Base-by-base conservation (phyloP, 2,113 vertebrate genomes). In the Mystacornis crossleyi region DNA sequence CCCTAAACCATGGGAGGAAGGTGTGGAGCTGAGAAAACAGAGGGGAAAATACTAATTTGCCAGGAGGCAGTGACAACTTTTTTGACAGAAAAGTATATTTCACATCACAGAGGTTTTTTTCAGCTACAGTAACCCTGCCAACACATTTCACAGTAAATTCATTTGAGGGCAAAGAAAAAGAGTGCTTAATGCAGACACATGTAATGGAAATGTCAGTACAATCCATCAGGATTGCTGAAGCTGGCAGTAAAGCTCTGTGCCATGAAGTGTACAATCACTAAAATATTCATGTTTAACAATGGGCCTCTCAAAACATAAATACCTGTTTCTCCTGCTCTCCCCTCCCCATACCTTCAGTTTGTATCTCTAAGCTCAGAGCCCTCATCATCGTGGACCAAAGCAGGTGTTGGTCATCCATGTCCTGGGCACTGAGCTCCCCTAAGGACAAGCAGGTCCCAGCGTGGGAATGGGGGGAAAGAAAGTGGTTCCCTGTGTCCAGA, bases 121-220 rank as follows among this genome's bases (percentile, higher is more conserved):
- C 71, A 96, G 94, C 95, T 97, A 95, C 69, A 93, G 92, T 97
- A 96, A 96, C 97, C 97, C 97, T 97, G 97, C 98, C 97, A 98
- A 98, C 97, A 97, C 95, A 97, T 98, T 98, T 98, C 98, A 98
- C 92, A 98, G 97, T 93, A 97, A 98, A 98, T 98, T 98, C 97
- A 97, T 93, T 97, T 97, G 96, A 98, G 97, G 95, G 98, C 97
- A 98, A 97, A 97, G 97, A 98, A 97, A 96, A 95, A 88, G 96
- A 81, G 89, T 91, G 92, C 94, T 98, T 97, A 96, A 98, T 98
- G 98, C 94, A 97, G 95, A 97, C 97, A 97, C 97, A 98, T 97
- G 90, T 96, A 98, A 98, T 97, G 89, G 97, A 98, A 99, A 98
- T 98, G 98, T 97, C 98, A 98, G 92, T 48, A 94, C 94, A 95